Conservation (phyloP, 2,113 vertebrate species). For the Pluvialis apricaria region DNA sequence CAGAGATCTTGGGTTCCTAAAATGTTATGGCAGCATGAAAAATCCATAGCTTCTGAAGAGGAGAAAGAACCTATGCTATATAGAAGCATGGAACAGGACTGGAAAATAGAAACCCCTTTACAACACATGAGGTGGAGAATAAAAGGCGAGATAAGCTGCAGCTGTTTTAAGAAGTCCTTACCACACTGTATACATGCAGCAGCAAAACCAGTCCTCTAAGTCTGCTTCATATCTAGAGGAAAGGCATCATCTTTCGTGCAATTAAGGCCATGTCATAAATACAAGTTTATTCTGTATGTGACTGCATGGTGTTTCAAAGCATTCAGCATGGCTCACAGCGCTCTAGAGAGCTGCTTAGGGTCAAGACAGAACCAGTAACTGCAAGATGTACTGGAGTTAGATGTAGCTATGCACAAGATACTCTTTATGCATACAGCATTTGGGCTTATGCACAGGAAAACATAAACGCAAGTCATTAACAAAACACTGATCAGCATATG, state of each 20-base stretch:
- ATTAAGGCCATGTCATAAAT: background rate
- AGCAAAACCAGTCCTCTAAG: background rate
- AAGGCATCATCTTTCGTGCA: background rate
- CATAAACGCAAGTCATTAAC: background rate
- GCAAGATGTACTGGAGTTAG: too few relatives aligned
- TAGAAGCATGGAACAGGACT: background rate
- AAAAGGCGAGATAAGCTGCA: background rate
- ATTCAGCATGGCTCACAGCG: background rate
- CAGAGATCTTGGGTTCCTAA: background rate
- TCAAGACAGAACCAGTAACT: background rate
- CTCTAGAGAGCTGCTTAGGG: background rate
- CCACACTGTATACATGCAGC: fast-evolving
- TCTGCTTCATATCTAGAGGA: background rate
- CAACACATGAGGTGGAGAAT: background rate
- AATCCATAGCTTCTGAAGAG: background rate
- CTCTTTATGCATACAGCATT: fast-evolving
- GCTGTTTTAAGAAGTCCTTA: background rate
- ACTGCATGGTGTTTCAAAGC: background rate
- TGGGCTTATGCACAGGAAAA: background rate
- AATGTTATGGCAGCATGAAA: background rate
- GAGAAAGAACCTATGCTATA: background rate
- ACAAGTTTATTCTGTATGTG: background rate
- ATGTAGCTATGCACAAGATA: too few relatives aligned
- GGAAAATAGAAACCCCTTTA: background rate
- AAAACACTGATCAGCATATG: background rate